These are phyloP conservation scores for Lepidotrigona ventralis DNA, from an alignment of 1,140 invertebrate genomes.

Conservation along the genomic window DNA sequence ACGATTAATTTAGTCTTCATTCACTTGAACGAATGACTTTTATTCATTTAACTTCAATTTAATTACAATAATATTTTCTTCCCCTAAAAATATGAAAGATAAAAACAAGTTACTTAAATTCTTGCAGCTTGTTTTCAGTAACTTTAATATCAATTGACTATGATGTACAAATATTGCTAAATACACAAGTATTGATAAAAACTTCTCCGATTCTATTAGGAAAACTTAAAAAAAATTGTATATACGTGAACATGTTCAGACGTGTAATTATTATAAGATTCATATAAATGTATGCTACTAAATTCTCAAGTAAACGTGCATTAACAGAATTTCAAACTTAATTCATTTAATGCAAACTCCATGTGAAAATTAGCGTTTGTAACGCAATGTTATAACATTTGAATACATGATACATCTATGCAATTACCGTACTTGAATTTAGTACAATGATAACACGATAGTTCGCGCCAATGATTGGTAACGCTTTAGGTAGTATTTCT, in stretches of 20 bases:
- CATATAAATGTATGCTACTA: no score
- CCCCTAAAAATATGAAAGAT: background rate
- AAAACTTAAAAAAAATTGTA: no score
- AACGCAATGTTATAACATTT: background rate
- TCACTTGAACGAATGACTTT: background rate
- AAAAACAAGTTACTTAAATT: background rate
- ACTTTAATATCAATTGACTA: background rate
- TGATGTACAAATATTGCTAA: background rate
- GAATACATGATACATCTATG: background rate
- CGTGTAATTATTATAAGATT: no score
- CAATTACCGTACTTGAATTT: slow-evolving; percentile 7
- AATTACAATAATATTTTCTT: background rate
- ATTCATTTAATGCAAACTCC: background rate
- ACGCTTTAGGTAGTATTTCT: slow-evolving; percentile 1
- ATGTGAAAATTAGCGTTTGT: background rate
- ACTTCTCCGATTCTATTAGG: no score
- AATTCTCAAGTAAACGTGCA: background rate
- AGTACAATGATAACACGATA: slow-evolving; percentile 18
- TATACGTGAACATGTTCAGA: no score
- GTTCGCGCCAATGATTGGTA: slow-evolving; percentile 35
- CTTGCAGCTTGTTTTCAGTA: background rate
- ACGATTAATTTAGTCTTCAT: background rate
- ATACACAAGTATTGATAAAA: no score
- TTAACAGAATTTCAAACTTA: background rate
- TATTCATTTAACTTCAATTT: background rate